A percentile compares a stretch with the other conserved stretches of the same genome.
Evolutionary conservation across 1,140 invertebrate genomes (phyloP).

Genomic region (Leptoteleia sp.): DNA sequence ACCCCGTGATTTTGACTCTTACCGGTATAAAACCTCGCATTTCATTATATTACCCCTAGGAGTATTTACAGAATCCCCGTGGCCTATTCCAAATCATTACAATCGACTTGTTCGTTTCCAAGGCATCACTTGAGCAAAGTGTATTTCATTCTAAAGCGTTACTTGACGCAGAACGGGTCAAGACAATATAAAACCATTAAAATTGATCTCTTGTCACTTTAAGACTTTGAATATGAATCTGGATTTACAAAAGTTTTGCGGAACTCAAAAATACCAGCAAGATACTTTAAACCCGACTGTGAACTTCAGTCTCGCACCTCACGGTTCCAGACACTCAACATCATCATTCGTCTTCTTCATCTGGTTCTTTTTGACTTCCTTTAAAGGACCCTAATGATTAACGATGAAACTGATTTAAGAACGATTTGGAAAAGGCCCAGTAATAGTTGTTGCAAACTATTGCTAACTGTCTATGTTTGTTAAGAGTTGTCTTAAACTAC

Average conservation of each 20-base stretch:
- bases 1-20: constrained; percentile 65
- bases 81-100: constrained; percentile 73
- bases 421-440: no score
- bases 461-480: no score
- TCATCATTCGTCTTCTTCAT: no score
- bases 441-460: no score
- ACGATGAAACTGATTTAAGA: no score
- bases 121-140: constrained; percentile 77
- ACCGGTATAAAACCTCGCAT: constrained; percentile 70
- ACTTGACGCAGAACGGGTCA: constrained; percentile 31
- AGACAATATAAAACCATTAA: not conserved
- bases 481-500: no score
- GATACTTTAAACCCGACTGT: not conserved
- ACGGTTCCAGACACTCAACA: no score
- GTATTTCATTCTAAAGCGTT: constrained; percentile 61
- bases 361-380: no score
- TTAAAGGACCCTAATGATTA: no score
- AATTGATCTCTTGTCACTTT: no score
- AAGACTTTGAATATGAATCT: not conserved
- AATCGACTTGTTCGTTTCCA: constrained; percentile 63
- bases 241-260: not conserved
- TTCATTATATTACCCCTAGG: constrained; percentile 71
- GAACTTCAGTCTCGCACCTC: no score
- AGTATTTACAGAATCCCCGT: constrained; percentile 76
- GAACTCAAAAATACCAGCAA: not conserved